Evolutionary conservation across 1,140 invertebrate species (phyloP), one percentile per base, ranked within the genome.

Genomic region (Leguminivora glycinivorella): DNA sequence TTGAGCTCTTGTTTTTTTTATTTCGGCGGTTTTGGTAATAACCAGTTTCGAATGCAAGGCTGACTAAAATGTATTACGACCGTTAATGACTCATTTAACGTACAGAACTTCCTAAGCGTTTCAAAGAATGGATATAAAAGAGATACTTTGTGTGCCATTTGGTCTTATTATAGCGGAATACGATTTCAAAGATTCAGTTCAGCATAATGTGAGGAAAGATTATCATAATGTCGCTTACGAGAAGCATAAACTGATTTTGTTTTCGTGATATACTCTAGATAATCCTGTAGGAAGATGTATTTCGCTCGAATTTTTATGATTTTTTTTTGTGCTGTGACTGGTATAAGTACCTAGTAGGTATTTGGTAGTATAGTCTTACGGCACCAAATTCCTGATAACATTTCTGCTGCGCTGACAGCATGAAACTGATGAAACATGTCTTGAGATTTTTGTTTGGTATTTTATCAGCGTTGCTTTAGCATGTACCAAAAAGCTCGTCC

Each of bases 31-130:
- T 63, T 63, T 9, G 26, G 25, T 29, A 63, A 31, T 17, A 63
- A 31, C 58, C 58, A 7, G 58, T 17, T 29, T 24, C 17, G 2
- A 60, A 7, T 5, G 56, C 56, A 26, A 63, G 58, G 58, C 19
- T 63, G 17, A 63, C 12, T 63, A 63, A 29, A 63, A 63, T 29
- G 25, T 63, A 17, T 31, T 63, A 31, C 26, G 25, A 29, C 25
- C 58, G 58, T 31, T 63, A 31, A 63, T 63, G 58, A 19, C 26
- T 63, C 58, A 63, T 63, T 63, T 63, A 29, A 29, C 29, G 58
- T 63, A 9, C 40, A 43, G 5, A 14, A 43, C 38, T 43, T 17
- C n/a, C 40, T 43, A 17, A 43, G 6, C 14, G 40, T 43, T 43
- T n/a, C 40, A 1, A 43, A 43, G 40, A 43, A n/a, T 43, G 17